Evolutionary conservation across 2,113 vertebrate species (phyloP).

Genomic region (Bubalus kerabau): DNA sequence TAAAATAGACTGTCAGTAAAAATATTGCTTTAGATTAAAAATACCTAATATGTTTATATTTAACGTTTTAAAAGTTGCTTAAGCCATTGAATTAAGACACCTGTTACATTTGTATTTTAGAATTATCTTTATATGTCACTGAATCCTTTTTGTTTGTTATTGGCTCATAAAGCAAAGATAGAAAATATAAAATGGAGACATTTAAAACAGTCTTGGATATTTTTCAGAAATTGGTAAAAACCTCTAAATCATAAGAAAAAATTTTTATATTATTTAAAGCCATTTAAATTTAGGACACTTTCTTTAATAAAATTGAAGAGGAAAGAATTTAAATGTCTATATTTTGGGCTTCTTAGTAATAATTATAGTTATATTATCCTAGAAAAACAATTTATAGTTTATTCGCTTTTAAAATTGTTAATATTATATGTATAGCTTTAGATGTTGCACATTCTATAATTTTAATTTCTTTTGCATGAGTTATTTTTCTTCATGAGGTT

Average conservation of each 20-base stretch:
- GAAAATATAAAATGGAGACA: not conserved
- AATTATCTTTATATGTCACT: not conserved
- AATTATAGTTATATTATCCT: not conserved
- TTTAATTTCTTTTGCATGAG: not conserved
- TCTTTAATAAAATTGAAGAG: not conserved
- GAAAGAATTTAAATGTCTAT: not conserved
- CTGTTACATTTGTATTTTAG: conserved; percentile 18
- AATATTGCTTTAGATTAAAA: not conserved
- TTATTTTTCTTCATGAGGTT: not conserved
- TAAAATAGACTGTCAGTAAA: conserved; percentile 8
- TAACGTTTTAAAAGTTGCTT: conserved; percentile 15
- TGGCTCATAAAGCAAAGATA: not conserved
- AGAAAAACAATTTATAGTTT: not conserved
- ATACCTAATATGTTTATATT: not conserved
- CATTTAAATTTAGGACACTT: conserved; percentile 27
- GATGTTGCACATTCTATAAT: not conserved
- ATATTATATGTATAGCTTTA: not conserved
- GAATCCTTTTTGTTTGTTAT: not conserved
- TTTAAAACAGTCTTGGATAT: not conserved
- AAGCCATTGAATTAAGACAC: conserved; percentile 14
- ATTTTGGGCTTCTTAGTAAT: not conserved
- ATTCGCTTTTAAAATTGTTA: conserved; percentile 1
- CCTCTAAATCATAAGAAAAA: not conserved
- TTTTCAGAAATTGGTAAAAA: not conserved
- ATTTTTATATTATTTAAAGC: not conserved